Evolutionary conservation across 2,888 invertebrate genomes (phyloP).

Genomic region (Andrena minutula): DNA sequence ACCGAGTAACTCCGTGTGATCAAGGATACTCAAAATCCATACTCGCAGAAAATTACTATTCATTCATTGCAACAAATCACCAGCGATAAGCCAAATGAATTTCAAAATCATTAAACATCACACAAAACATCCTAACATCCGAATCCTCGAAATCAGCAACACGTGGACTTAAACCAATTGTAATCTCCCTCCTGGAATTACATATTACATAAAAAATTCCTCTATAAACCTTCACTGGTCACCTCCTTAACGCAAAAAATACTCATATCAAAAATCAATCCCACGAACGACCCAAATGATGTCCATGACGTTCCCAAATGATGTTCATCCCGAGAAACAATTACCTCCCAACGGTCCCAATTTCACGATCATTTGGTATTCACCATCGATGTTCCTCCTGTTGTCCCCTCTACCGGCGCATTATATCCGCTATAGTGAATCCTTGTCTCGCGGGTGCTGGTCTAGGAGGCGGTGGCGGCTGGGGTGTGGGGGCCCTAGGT

Average conservation of each 20-base stretch:
- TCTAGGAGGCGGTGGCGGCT: conserved; percentile 87
- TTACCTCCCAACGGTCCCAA: neutral
- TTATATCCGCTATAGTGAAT: conserved; percentile 96
- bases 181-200: neutral
- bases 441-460: conserved; percentile 91
- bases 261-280: neutral
- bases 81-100: neutral
- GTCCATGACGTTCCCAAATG: conserved; percentile 11
- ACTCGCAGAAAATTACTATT: neutral
- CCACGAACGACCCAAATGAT: conserved; percentile 18
- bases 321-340: neutral
- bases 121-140: neutral
- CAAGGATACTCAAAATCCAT: neutral
- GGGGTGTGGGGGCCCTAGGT: conserved; percentile 81
- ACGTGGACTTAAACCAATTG: neutral
- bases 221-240: neutral
- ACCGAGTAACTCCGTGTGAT: too few species aligned
- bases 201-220: neutral
- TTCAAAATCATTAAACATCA: neutral
- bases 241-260: neutral
- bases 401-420: conserved; percentile 90
- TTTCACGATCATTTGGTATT: conserved; percentile 48
- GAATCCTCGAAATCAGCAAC: neutral
- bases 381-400: neutral
- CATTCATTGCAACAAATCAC: neutral